Conservation (phyloP, 1,140 invertebrate genomes). For the Forficula auricularia region DNA sequence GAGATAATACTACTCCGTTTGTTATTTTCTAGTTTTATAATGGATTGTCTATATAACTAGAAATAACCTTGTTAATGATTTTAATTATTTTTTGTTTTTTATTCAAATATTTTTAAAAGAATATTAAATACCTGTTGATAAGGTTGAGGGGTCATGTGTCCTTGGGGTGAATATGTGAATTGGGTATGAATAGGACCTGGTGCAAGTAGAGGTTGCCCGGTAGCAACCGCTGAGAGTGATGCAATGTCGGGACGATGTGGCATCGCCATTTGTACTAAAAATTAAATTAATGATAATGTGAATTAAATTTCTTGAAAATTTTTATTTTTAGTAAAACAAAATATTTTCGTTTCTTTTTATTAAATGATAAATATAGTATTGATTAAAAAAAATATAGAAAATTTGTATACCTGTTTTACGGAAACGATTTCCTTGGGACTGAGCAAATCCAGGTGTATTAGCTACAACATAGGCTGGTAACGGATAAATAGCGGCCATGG, state of each 20-base stretch:
- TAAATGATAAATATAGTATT: too few species aligned
- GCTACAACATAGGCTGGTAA: slow-evolving; percentile 21
- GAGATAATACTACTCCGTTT: too few species aligned
- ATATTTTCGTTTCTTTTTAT: too few species aligned
- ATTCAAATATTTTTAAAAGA: too few species aligned
- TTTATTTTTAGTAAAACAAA: too few species aligned
- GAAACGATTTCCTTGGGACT: slow-evolving; percentile 14
- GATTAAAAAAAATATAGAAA: too few species aligned
- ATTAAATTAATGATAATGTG: slow-evolving; percentile 8
- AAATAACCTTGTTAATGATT: too few species aligned
- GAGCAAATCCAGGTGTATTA: too few species aligned
- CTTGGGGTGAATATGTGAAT: slow-evolving; percentile 20
- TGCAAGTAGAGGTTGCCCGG: slow-evolving; percentile 65
- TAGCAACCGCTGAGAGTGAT: slow-evolving; percentile 49
- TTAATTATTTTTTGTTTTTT: too few species aligned
- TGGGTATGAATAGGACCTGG: slow-evolving; percentile 35
- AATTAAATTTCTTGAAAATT: background rate
- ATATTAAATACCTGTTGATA: slow-evolving; percentile 25
- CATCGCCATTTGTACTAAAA: slow-evolving; percentile 38
- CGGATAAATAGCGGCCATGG: too few species aligned
- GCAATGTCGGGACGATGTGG: slow-evolving; percentile 40
- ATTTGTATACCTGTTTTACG: slow-evolving; percentile 11
- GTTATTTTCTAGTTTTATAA: too few species aligned
- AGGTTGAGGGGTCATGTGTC: slow-evolving; percentile 23
- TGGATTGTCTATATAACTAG: too few species aligned